Evolutionary conservation across 1,140 invertebrate genomes (phyloP), one percentile per base, ranked within the genome.

Genomic region (Ceratosolen solmsi): DNA sequence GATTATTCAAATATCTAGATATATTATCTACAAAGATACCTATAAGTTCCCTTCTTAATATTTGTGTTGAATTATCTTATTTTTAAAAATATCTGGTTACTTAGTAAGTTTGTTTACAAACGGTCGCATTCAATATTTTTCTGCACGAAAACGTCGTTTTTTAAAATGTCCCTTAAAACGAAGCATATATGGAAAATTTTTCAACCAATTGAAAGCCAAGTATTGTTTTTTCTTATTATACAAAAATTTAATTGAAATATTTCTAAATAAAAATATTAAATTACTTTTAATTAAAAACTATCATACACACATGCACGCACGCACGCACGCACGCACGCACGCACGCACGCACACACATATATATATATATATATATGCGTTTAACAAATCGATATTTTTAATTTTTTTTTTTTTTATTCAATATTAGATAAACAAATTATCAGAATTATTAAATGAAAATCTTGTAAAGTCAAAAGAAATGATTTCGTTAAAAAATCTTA

Each of bases 131-230:
- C 46, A 79, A 81, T 38, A 82, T 80, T 80, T 78, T 75, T n/a
- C 51, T 65, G 1, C n/a, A 46, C 60, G 2, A 20, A 80, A 72
- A 71, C 30, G 38, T 58, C 4, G 30, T 30, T 63, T 46, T 46
- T 38, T 65, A 86, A 85, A 79, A 89, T 89, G 88, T 73, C 82
- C 8, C 54, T 89, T 17, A 89, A 89, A 68, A 89, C 89, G 27
- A 88, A 83, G 68, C 76, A 85, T 76, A 89, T 89, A 86, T 58
- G 68, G 36, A 82, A 85, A 51, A 84, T 89, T 74, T 83, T 87
- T 22, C 82, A 85, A 46, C 85, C 86, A 5, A 83, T 89, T 74
- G 85, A 86, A 30, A 76, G 84, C 46, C 87, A 88, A 80, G 89
- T 89, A 88, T 86, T 25, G 71, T 68, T 36, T 73, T 49, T 73